These are phyloP conservation scores for Halcyon leucocephala DNA, from an alignment of 2,797 vertebrate genomes.

Conservation along the genomic window DNA sequence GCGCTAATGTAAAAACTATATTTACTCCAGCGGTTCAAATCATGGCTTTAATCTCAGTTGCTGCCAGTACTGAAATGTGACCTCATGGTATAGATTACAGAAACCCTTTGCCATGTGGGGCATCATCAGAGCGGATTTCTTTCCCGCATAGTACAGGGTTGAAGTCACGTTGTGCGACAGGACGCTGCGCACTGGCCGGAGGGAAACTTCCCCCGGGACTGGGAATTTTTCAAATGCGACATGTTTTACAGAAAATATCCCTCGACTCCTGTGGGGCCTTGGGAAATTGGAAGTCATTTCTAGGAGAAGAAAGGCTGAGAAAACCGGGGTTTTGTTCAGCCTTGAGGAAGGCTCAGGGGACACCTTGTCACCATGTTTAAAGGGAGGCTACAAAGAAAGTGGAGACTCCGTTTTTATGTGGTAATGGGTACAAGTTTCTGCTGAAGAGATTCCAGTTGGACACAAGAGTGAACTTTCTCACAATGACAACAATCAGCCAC, in stretches of 20 bases:
- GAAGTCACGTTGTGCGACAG: background rate
- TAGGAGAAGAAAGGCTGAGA: background rate
- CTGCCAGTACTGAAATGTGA: slow-evolving; percentile 32
- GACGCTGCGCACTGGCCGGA: background rate
- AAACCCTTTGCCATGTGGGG: background rate
- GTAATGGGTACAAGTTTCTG: background rate
- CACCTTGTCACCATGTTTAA: background rate
- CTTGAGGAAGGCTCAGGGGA: background rate
- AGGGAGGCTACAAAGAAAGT: background rate
- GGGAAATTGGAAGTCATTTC: background rate
- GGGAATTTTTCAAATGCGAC: background rate
- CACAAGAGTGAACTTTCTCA: background rate
- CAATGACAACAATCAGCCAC: too few species aligned
- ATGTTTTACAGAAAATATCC: background rate
- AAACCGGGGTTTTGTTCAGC: background rate
- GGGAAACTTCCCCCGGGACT: background rate
- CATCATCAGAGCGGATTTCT: background rate
- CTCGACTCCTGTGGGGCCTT: background rate
- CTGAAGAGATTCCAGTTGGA: background rate
- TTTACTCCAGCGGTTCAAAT: slow-evolving; percentile 44
- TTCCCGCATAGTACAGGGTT: slow-evolving; percentile 1
- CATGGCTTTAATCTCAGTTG: slow-evolving; percentile 42
- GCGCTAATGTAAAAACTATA: slow-evolving; percentile 25
- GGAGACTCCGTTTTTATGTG: background rate
- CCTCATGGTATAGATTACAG: slow-evolving; percentile 33